A percentile compares a stretch with the other conserved stretches of the same genome.
Evolutionary conservation across 2,888 invertebrate genomes (phyloP).

Genomic region (Mechanitis messenoides): DNA sequence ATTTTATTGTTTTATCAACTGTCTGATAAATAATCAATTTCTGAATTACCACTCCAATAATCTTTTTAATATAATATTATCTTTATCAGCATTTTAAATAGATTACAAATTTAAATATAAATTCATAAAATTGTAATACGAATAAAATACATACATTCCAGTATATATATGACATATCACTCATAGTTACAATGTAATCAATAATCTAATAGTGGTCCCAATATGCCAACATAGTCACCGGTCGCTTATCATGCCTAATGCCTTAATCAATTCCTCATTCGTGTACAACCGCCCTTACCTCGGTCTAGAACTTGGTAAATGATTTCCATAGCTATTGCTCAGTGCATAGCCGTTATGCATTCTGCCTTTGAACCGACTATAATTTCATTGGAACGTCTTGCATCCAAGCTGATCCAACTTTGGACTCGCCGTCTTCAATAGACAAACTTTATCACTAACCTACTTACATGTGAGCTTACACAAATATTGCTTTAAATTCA

Average conservation of each 20-base stretch:
- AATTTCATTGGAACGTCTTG: constrained; percentile 66
- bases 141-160: too few species aligned
- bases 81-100: too few species aligned
- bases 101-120: too few species aligned
- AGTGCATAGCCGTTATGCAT: constrained; percentile 53
- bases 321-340: constrained; percentile 52
- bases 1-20: too few species aligned
- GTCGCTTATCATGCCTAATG: neutral
- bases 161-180: too few species aligned
- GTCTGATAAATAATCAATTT: too few species aligned
- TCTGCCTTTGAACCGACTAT: constrained; percentile 66
- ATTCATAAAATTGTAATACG: too few species aligned
- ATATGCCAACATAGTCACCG: neutral
- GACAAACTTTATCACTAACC: constrained; percentile 55
- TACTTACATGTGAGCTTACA: constrained; percentile 34
- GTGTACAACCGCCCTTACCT: constrained; percentile 20
- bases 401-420: constrained; percentile 48
- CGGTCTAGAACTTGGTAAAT: constrained; percentile 44
- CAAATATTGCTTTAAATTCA: neutral
- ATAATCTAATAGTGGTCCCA: too few species aligned
- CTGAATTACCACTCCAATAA: too few species aligned
- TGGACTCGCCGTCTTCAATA: constrained; percentile 43
- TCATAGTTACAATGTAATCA: too few species aligned
- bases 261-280: constrained; percentile 22
- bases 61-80: too few species aligned